These are phyloP conservation scores for Apis laboriosa DNA, from an alignment of 1,140 invertebrate species.

Conservation along the genomic window DNA sequence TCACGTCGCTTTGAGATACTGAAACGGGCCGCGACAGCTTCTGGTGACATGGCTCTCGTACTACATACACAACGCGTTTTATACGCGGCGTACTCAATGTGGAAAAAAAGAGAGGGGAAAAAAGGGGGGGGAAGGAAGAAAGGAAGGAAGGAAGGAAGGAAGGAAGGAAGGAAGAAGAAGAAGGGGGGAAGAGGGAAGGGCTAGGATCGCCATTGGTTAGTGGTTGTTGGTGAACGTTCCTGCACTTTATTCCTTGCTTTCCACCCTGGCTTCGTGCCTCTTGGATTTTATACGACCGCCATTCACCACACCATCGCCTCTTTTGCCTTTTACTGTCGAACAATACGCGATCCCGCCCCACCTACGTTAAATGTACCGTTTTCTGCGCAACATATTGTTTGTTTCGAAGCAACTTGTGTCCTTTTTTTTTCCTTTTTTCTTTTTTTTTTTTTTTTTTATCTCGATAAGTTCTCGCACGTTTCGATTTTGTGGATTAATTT, in stretches of 20 bases:
- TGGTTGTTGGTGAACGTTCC: constrained; percentile 44
- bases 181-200: neutral
- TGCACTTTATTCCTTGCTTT: constrained; percentile 58
- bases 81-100: constrained; percentile 21
- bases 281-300: constrained; percentile 56
- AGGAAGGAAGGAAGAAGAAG: too few species aligned
- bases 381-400: constrained; percentile 7
- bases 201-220: constrained; percentile 59
- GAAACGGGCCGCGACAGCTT: constrained; percentile 29
- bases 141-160: too few species aligned
- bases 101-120: constrained; percentile 26
- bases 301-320: constrained; percentile 16
- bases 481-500: neutral
- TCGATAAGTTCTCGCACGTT: too few species aligned
- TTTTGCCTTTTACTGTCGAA: constrained; percentile 46
- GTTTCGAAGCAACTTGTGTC: neutral
- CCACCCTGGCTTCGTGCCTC: constrained; percentile 29
- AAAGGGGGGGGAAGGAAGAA: too few species aligned
- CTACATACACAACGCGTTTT: constrained; percentile 42
- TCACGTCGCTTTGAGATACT: constrained; percentile 37
- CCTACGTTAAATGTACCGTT: constrained; percentile 7
- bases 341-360: constrained; percentile 46
- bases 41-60: constrained; percentile 44
- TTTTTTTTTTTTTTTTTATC: neutral
- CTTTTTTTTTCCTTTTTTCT: too few species aligned